Evolutionary conservation across 2,888 invertebrate species (phyloP), one percentile per base, ranked within the genome.

Genomic region (Eristalis tenax): DNA sequence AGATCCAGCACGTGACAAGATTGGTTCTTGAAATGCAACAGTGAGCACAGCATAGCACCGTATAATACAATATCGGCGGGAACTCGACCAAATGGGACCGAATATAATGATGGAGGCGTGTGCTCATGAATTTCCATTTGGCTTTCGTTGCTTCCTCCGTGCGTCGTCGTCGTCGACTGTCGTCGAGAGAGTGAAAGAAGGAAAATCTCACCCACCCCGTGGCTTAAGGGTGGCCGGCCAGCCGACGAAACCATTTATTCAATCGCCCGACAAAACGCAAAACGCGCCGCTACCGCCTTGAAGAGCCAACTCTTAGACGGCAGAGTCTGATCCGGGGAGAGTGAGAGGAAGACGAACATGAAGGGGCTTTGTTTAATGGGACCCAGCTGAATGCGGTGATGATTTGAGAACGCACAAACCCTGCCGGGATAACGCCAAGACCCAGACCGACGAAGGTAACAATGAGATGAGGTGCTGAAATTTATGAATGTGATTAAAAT

Each of bases 401-500:
- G 82, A 86, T 82, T 77, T 86, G 85, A 74, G 82, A 81, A 86
- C 73, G 82, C 56, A 85, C 32, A 32, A 32, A 32, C 32, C 32
- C 32, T 32, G 32, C 32, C 32, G 32, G 77, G 59, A 65, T 38
- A 65, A 28, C 66, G 65, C 59, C 18, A 65, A 79, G 75, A 79
- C 80, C 71, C 56, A 76, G 80, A 8, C 32, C 38, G 13, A 13
- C 38, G 80, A 26, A 28, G 50, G 50, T 84, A 84, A 80, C 85
- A 82, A 75, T 78, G 78, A 69, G 66, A 86, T 69, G 82, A 86
- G 82, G 86, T 82, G 86, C 74, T 79, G 86, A 86, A 86, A 86
- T 82, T 82, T 86, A 86, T 86, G 86, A 78, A 86, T 82, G 82
- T 70, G 70, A 78, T 86, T 86, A 86, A 86, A 86, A 82, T 86